Conservation (phyloP, 2,888 invertebrate genomes). For the Phalangium opilio region DNA sequence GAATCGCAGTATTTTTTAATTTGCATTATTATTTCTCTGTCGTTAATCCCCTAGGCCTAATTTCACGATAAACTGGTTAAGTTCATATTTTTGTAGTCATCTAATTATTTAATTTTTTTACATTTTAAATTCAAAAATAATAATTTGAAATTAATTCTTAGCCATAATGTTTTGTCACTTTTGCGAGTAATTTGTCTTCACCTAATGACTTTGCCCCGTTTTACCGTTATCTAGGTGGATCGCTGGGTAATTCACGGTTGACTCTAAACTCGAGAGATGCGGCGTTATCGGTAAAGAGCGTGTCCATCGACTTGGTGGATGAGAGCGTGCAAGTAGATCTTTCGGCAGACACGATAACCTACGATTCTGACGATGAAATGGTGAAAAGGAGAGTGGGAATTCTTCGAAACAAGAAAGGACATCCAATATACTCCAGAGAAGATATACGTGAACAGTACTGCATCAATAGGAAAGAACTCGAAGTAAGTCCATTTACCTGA, state of each 20-base stretch:
- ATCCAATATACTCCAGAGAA: slow-evolving; percentile 55
- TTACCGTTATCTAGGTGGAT: slow-evolving; percentile 9
- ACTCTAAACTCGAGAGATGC: slow-evolving; percentile 15
- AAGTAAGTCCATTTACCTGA: too few relatives aligned
- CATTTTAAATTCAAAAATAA: too few relatives aligned
- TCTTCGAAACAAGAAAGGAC: slow-evolving; percentile 22
- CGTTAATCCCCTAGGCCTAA: too few relatives aligned
- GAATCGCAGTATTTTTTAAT: too few relatives aligned
- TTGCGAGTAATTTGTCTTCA: too few relatives aligned
- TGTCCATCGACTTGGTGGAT: slow-evolving; percentile 15
- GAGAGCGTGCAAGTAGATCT: slow-evolving; percentile 36
- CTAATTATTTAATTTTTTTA: too few relatives aligned
- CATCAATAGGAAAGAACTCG: slow-evolving; percentile 64
- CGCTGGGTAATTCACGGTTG: slow-evolving; percentile 16
- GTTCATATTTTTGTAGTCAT: too few relatives aligned
- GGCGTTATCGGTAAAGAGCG: slow-evolving; percentile 13
- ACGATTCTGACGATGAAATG: slow-evolving; percentile 62
- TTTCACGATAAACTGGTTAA: too few relatives aligned
- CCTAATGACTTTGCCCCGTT: too few relatives aligned
- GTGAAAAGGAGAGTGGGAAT: slow-evolving; percentile 43
- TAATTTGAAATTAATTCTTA: too few relatives aligned
- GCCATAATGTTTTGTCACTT: too few relatives aligned
- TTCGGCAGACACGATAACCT: slow-evolving; percentile 48
- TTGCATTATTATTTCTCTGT: too few relatives aligned
- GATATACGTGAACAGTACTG: slow-evolving; percentile 85